Conservation (phyloP, 2,797 vertebrate species). For the Paratrypauchen microcephalus region DNA sequence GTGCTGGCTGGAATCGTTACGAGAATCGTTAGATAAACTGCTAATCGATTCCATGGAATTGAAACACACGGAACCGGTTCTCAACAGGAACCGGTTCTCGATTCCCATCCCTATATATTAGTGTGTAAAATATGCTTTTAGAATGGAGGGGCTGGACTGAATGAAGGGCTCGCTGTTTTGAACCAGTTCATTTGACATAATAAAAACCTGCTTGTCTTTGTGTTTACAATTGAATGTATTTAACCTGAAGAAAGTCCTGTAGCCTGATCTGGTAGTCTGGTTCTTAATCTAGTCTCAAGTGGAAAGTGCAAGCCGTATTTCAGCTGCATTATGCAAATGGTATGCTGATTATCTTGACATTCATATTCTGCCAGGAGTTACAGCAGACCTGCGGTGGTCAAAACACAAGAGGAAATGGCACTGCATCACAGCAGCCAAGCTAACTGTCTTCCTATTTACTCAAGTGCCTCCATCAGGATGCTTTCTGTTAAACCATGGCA, state of each 20-base stretch:
- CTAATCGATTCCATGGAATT: no score
- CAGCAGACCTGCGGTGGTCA: background rate
- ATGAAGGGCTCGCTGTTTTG: no score
- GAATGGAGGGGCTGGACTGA: no score
- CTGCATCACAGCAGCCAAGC: background rate
- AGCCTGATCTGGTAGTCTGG: background rate
- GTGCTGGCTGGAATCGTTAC: no score
- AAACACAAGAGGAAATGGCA: background rate
- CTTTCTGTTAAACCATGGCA: background rate
- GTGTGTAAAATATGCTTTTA: no score
- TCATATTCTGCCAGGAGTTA: background rate
- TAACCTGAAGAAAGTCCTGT: background rate
- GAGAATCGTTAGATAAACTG: no score
- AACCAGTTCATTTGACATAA: no score
- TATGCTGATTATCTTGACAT: background rate
- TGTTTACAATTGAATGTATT: no score
- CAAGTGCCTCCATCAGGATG: background rate
- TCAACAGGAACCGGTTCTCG: no score
- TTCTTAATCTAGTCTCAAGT: background rate
- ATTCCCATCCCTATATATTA: no score
- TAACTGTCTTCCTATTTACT: background rate
- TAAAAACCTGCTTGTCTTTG: no score
- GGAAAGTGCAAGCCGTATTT: background rate
- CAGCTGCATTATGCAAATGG: background rate
- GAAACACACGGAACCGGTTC: no score